Percentiles rank a stretch among this genome's conserved stretches.
Evolutionary conservation across 2,888 invertebrate genomes (phyloP).

Genomic region (Macaria notata): DNA sequence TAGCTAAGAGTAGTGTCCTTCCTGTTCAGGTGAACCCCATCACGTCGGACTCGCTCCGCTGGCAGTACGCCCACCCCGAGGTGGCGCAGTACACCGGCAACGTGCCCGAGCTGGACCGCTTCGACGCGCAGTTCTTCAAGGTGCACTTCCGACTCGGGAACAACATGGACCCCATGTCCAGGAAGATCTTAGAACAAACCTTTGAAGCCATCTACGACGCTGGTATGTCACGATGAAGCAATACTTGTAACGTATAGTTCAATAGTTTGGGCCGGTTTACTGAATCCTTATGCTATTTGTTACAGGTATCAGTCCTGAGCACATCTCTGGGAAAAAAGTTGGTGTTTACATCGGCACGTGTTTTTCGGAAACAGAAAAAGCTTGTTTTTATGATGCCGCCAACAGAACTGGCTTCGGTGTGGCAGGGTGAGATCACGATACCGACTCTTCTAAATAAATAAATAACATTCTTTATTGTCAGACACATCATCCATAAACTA

Average conservation of each 20-base stretch:
- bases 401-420: constrained; percentile 49
- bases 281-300: background rate
- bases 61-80: constrained; percentile 47
- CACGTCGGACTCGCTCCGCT: constrained; percentile 76
- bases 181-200: background rate
- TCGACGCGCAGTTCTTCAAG: too few species aligned
- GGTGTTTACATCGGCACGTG: constrained; percentile 67
- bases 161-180: background rate
- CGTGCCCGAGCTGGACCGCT: constrained; percentile 65
- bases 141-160: constrained; percentile 14
- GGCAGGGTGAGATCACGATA: constrained; percentile 44
- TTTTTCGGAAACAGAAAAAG: constrained; percentile 83
- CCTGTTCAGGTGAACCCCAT: constrained; percentile 24
- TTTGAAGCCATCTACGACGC: background rate
- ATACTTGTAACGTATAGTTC: too few species aligned
- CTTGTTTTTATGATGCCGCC: constrained; percentile 52
- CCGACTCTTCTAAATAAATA: too few species aligned
- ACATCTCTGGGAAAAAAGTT: constrained; percentile 75
- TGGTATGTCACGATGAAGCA: background rate
- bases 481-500: too few species aligned
- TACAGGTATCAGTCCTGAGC: constrained; percentile 81
- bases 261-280: too few species aligned
- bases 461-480: too few species aligned
- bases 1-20: background rate
- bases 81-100: constrained; percentile 84